Evolutionary conservation across 2,113 vertebrate genomes (phyloP).

Genomic region (Sander vitreus): DNA sequence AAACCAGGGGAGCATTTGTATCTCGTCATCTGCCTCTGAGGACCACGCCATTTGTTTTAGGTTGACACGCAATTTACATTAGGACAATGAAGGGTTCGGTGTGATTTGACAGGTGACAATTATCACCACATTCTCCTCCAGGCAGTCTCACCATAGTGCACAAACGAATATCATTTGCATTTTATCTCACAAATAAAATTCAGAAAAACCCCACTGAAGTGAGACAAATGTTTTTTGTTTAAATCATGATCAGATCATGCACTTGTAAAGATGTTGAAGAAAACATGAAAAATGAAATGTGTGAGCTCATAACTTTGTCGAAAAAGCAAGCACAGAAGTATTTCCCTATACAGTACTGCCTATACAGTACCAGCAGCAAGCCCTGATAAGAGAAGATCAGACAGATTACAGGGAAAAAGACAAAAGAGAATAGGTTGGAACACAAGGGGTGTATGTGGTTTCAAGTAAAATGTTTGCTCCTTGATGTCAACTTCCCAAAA

Average conservation of each 20-base stretch:
- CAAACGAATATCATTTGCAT: slow-evolving; percentile 60
- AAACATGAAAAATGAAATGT: neutral
- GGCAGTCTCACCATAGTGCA: slow-evolving; percentile 17
- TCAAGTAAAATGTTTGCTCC: neutral
- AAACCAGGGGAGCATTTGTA: neutral
- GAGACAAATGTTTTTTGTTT: slow-evolving; percentile 12
- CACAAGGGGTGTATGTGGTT: neutral
- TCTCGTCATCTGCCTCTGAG: neutral
- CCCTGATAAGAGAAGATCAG: neutral
- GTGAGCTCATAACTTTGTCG: neutral
- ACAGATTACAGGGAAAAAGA: neutral
- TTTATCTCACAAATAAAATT: slow-evolving; percentile 28
- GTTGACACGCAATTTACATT: slow-evolving; percentile 36
- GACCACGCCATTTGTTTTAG: slow-evolving; percentile 15
- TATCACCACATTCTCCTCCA: slow-evolving; percentile 30
- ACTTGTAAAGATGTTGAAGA: neutral
- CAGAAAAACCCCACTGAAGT: slow-evolving; percentile 8
- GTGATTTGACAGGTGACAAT: slow-evolving; percentile 36
- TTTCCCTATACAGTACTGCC: neutral
- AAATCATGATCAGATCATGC: slow-evolving; percentile 1
- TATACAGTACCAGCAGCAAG: neutral
- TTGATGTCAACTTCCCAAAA: neutral
- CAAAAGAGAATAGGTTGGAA: neutral
- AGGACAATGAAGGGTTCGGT: slow-evolving; percentile 31
- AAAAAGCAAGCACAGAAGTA: neutral